Evolutionary conservation across 2,888 invertebrate genomes (phyloP), one percentile per base, ranked within the genome.

Genomic region (Heterodera filipjevi): DNA sequence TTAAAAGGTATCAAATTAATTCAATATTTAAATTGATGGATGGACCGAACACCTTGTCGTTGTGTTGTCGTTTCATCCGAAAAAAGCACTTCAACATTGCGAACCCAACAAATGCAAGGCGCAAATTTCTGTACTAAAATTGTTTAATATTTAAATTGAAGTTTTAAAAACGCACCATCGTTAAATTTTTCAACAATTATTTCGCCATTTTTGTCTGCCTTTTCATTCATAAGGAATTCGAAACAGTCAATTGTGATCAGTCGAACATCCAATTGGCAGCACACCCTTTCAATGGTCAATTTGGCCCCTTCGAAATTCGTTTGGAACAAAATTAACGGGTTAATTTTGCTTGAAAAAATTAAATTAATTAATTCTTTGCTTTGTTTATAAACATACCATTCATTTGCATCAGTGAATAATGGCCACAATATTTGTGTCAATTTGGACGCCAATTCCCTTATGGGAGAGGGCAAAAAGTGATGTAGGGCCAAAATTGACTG

Each of bases 151-250:
- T 66, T 0, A 71, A 12, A 12, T 80, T 80, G 39, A 79, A 35
- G 2, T 14, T 27, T 39, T 12, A 8, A 30, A 22, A 32, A 30
- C 8, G 32, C 27, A 81, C 82, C 82, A 77, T 80, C 81, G 33
- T 84, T 82, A 68, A 86, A 80, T 73, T 83, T 83, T n/a, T 79
- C 72, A 53, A 82, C 84, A 0, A 81, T 76, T 39, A 72, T 79
- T 81, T 78, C 19, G 81, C 79, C 30, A 84, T 73, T 46, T 75
- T 66, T 27, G 73, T 81, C 49, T 83, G 83, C 59, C 10, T 22
- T n/a, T 3, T 83, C 85, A 49, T 81, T 83, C 81, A 85, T 85
- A 30, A 84, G 27, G 27, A 59, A 79, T 27, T 86, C 84, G 72
- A 83, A 84, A 39, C 82, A 84, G 70, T 84, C 81, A 12, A 84